phyloP scores from a whole-genome alignment of 2,113 vertebrate species.

The Anolis carolinensis region DNA sequence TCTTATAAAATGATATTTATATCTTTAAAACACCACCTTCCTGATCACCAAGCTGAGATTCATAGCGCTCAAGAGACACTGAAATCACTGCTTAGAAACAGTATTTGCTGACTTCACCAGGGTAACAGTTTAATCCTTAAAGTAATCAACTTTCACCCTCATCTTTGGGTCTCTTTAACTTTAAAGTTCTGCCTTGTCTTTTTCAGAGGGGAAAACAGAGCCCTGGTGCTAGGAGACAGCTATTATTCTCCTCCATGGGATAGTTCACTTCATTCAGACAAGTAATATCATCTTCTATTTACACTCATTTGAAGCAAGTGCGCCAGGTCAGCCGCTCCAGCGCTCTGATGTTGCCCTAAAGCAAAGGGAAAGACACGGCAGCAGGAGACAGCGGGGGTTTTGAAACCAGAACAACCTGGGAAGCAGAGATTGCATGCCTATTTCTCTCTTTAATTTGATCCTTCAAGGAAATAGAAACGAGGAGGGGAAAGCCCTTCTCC shows the following conservation, averaged over 20 bases:
- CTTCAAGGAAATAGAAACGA: slow-evolving; percentile 20
- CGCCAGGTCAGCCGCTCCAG: slow-evolving; percentile 61
- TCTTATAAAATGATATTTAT: slow-evolving; percentile 63
- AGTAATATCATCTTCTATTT: slow-evolving; percentile 80
- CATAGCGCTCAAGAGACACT: slow-evolving; percentile 75
- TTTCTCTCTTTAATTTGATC: slow-evolving; percentile 66
- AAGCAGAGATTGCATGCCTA: slow-evolving; percentile 59
- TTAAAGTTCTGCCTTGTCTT: slow-evolving; percentile 75
- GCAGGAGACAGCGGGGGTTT: slow-evolving; percentile 53
- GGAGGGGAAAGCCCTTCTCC: neutral
- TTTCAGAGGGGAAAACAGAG: slow-evolving; percentile 68
- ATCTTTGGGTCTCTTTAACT: slow-evolving; percentile 70
- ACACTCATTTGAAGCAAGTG: slow-evolving; percentile 74
- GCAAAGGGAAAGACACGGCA: slow-evolving; percentile 60
- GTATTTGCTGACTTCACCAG: slow-evolving; percentile 81
- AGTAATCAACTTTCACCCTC: slow-evolving; percentile 79
- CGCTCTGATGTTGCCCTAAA: slow-evolving; percentile 70
- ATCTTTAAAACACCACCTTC: slow-evolving; percentile 68
- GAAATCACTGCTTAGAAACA: slow-evolving; percentile 80
- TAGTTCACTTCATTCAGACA: slow-evolving; percentile 73
- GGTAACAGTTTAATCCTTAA: slow-evolving; percentile 83
- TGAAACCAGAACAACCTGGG: slow-evolving; percentile 65
- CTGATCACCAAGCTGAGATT: slow-evolving; percentile 68
- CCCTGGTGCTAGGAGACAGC: slow-evolving; percentile 70
- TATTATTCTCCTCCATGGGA: slow-evolving; percentile 82